A percentile compares a stretch with the other conserved stretches of the same genome.
phyloP scores from a whole-genome alignment of 2,797 vertebrate genomes.

The Rhabdomys pumilio region DNA sequence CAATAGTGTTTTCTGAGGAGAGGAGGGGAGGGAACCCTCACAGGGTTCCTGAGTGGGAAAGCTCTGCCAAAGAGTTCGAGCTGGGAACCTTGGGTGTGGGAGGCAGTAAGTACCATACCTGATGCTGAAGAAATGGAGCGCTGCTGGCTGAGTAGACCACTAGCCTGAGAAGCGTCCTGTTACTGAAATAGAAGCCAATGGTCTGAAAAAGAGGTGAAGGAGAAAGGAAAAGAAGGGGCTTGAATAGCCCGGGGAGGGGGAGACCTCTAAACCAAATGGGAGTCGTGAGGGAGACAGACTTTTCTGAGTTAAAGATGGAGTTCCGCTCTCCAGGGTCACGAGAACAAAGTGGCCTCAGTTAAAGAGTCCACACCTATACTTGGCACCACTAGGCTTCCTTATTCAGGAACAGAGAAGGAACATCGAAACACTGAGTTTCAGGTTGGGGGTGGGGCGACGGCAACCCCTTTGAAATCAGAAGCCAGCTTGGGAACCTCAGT shows the following conservation, averaged over 20 bases:
- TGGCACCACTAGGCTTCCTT: background rate
- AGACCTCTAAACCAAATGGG: background rate
- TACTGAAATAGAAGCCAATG: background rate
- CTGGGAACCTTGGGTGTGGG: accelerated
- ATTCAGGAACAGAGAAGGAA: background rate
- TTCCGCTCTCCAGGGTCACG: background rate
- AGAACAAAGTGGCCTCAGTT: background rate
- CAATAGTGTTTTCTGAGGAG: background rate
- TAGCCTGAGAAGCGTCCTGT: background rate
- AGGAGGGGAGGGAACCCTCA: background rate
- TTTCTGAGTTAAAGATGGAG: background rate
- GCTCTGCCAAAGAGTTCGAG: background rate
- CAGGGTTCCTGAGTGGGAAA: background rate
- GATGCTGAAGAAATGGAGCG: background rate
- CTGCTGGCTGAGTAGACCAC: background rate
- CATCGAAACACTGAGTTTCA: background rate
- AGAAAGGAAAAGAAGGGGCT: background rate
- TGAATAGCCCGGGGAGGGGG: no score
- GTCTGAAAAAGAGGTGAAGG: background rate
- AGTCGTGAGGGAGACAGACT: accelerated
- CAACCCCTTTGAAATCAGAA: background rate
- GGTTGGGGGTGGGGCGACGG: background rate
- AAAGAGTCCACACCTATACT: background rate
- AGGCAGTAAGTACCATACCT: accelerated
- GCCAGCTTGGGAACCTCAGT: no score